phyloP scores from a whole-genome alignment of 2,797 vertebrate species.

The Gymnoscopelus microlampas region DNA sequence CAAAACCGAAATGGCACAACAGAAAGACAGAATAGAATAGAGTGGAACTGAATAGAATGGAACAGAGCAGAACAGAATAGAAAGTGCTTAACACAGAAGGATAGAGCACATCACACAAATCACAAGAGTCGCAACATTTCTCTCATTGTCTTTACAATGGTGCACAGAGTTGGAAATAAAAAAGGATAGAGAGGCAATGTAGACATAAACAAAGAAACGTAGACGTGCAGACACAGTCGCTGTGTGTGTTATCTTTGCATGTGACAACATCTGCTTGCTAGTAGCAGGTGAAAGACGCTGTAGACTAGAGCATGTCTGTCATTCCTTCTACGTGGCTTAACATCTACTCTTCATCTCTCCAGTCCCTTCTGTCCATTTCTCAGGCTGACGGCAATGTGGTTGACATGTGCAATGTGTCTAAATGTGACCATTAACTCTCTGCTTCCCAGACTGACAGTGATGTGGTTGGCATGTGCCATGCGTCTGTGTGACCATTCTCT shows the following conservation, averaged over 20 bases:
- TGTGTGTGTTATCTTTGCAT: slow-evolving; percentile 41
- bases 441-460: slow-evolving; percentile 23
- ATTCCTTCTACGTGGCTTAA: slow-evolving; percentile 48
- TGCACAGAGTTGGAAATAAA: too few species aligned
- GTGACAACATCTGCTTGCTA: not conserved
- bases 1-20: slow-evolving; percentile 54
- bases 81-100: not conserved
- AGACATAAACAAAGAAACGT: too few species aligned
- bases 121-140: not conserved
- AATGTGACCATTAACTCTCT: not conserved
- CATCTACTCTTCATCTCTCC: slow-evolving; percentile 24
- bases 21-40: slow-evolving; percentile 22
- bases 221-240: slow-evolving; percentile 27
- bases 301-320: not conserved
- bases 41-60: not conserved
- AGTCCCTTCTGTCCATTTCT: not conserved
- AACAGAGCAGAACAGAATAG: not conserved
- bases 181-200: too few species aligned
- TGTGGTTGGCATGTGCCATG: not conserved
- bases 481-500: not conserved
- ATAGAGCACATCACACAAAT: not conserved
- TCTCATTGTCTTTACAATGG: too few species aligned
- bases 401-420: too few species aligned
- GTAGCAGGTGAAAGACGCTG: too few species aligned
- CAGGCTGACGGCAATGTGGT: too few species aligned